A percentile compares a stretch with the other conserved stretches of the same genome.
These are phyloP conservation scores for Rhabdornis inornatus DNA, from an alignment of 2,113 vertebrate genomes.

Conservation along the genomic window DNA sequence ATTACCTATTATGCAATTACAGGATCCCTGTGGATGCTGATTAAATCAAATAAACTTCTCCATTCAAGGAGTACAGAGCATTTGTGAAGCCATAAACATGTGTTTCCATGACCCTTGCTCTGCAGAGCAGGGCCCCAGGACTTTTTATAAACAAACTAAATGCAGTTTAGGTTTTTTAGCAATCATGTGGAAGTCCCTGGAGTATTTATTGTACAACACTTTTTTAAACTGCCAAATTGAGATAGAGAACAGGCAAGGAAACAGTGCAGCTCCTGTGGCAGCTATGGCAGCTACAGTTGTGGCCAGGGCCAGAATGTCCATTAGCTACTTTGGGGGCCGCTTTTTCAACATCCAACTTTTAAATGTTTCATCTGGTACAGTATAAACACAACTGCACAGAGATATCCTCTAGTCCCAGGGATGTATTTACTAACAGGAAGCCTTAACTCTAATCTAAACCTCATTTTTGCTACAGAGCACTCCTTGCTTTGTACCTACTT, in stretches of 20 bases:
- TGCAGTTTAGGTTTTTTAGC: constrained; percentile 40
- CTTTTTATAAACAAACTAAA: constrained; percentile 60
- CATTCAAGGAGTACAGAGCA: constrained; percentile 44
- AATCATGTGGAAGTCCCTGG: constrained; percentile 32
- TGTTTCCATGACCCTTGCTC: constrained; percentile 57
- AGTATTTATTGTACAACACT: constrained; percentile 34
- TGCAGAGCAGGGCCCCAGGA: neutral
- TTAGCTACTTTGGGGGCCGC: constrained; percentile 54
- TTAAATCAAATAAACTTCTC: constrained; percentile 65
- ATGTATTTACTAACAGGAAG: constrained; percentile 39
- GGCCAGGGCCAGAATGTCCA: constrained; percentile 57
- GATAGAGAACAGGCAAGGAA: constrained; percentile 49
- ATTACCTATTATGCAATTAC: constrained; percentile 62
- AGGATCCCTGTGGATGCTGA: constrained; percentile 59
- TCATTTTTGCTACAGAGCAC: neutral
- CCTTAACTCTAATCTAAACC: neutral
- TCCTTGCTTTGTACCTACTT: neutral
- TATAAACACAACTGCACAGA: constrained; percentile 42
- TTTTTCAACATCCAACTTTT: constrained; percentile 39
- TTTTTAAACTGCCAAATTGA: constrained; percentile 54
- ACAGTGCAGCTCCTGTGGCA: constrained; percentile 38
- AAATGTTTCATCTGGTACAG: constrained; percentile 53
- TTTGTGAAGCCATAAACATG: constrained; percentile 58
- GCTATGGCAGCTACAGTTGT: constrained; percentile 32
- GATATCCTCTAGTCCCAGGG: neutral